Evolutionary conservation across 2,888 invertebrate species (phyloP).

Genomic region (Hoplodrina ambigua): DNA sequence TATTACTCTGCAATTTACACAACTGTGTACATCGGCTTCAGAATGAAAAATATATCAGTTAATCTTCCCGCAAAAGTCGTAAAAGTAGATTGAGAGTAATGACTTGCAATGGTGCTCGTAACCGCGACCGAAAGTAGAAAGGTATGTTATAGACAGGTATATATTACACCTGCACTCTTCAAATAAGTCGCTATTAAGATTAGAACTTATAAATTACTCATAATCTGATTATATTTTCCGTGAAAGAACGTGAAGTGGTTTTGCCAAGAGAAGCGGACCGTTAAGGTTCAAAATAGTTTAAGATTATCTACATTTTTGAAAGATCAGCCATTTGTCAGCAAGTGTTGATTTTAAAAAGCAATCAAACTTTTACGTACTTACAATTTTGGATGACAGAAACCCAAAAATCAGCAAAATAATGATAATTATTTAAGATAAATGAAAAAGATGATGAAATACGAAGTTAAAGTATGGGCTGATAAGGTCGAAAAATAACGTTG

Average conservation of each 20-base stretch:
- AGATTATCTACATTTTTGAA: neutral
- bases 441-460: neutral
- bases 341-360: neutral
- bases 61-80: conserved; percentile 52
- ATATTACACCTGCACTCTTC: conserved; percentile 39
- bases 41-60: conserved; percentile 53
- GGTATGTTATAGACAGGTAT: conserved; percentile 17
- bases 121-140: conserved; percentile 37
- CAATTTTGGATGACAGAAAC: neutral
- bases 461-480: neutral
- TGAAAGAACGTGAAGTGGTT: neutral
- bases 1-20: conserved; percentile 5
- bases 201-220: neutral
- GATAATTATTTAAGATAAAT: neutral
- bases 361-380: neutral
- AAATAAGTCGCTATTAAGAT: conserved; percentile 11
- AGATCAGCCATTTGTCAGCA: neutral
- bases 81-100: conserved; percentile 58
- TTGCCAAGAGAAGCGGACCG: neutral
- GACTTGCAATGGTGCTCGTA: conserved; percentile 51
- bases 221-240: neutral
- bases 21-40: conserved; percentile 7
- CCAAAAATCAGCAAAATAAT: neutral
- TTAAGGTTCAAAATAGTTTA: neutral
- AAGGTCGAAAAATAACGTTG: neutral